Conservation (phyloP, 2,113 vertebrate species). For the Pollimyrus isidori region DNA sequence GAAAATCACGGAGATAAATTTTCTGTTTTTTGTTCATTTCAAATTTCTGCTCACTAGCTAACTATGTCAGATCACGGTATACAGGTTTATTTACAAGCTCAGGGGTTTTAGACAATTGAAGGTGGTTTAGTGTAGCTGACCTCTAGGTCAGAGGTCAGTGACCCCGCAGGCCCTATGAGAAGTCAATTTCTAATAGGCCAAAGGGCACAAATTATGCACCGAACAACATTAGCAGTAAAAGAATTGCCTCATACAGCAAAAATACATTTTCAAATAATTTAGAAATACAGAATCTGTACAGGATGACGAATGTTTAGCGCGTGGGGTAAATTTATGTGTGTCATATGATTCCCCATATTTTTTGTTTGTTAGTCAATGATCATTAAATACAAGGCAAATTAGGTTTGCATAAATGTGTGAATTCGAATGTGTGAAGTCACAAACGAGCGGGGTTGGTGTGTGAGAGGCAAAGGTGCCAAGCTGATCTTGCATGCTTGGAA, state of each 20-base stretch:
- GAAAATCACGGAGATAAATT: not conserved
- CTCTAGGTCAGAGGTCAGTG: constrained; percentile 49
- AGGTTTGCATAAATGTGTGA: not conserved
- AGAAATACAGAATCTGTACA: constrained; percentile 4
- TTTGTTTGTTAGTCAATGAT: constrained; percentile 1
- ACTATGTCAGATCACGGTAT: constrained; percentile 39
- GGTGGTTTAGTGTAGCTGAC: constrained; percentile 48
- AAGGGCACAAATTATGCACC: constrained; percentile 41
- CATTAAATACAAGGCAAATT: not conserved
- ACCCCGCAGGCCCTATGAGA: constrained; percentile 54
- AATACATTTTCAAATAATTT: constrained; percentile 7
- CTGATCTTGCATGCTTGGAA: not conserved
- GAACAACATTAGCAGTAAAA: constrained; percentile 29
- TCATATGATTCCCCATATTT: not conserved
- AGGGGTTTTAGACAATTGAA: constrained; percentile 44
- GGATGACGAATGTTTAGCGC: not conserved
- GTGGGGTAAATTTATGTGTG: not conserved
- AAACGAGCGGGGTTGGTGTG: not conserved
- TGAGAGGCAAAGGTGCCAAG: not conserved
- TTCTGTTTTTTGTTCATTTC: not conserved
- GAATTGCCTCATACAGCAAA: not conserved
- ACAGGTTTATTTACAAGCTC: constrained; percentile 41
- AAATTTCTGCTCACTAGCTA: not conserved
- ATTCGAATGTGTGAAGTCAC: constrained; percentile 17
- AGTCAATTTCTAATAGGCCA: constrained; percentile 59